phyloP scores from a whole-genome alignment of 2,888 invertebrate genomes.

The Caenorhabditis sp. region DNA sequence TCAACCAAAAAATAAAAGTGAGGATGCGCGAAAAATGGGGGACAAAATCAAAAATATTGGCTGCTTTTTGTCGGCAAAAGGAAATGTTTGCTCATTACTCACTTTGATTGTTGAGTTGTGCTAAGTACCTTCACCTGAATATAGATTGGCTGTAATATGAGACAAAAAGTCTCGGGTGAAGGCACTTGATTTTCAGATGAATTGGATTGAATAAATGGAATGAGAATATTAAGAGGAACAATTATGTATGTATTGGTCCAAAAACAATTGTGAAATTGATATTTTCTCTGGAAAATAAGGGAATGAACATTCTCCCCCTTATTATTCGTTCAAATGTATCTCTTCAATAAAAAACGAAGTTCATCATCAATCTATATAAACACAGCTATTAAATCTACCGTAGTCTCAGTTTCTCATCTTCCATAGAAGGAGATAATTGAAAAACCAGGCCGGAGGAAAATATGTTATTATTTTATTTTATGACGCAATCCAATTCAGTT shows the following conservation, averaged over 20 bases:
- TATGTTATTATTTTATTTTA: constrained; percentile 18
- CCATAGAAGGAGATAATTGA: constrained; percentile 23
- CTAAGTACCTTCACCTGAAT: constrained; percentile 38
- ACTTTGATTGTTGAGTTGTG: constrained; percentile 45
- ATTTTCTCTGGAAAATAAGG: too few relatives aligned
- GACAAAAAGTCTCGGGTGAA: not conserved
- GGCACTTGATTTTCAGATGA: constrained; percentile 10
- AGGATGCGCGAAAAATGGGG: constrained; percentile 3
- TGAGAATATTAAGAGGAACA: not conserved
- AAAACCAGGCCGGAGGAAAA: constrained; percentile 10
- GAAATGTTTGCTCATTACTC: constrained; percentile 50
- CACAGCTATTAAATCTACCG: constrained; percentile 21
- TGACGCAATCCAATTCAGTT: constrained; percentile 21
- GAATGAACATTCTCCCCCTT: too few relatives aligned
- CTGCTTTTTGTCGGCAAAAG: not conserved
- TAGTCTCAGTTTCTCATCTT: constrained; percentile 22
- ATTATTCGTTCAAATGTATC: too few relatives aligned
- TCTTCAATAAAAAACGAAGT: too few relatives aligned
- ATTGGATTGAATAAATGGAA: not conserved
- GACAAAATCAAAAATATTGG: not conserved
- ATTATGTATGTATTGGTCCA: not conserved
- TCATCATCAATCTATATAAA: not conserved
- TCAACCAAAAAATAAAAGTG: constrained; percentile 6
- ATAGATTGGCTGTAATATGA: constrained; percentile 23
- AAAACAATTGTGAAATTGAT: too few relatives aligned